Percentiles rank a stretch among this genome's conserved stretches.
These are phyloP conservation scores for Pantelozetes paolii DNA, from an alignment of 2,888 invertebrate species.

Conservation along the genomic window DNA sequence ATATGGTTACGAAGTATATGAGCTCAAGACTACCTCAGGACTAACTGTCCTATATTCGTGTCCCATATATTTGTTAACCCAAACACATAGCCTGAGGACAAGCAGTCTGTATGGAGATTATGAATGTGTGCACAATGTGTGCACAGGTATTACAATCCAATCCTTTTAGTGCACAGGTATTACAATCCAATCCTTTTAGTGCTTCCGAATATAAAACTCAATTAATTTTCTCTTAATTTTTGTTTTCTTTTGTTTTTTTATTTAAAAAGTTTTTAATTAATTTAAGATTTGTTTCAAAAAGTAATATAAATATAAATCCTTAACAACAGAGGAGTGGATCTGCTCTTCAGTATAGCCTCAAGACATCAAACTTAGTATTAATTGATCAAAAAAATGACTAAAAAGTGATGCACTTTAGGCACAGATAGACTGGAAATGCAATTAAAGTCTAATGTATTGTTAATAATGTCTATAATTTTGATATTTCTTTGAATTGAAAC, in stretches of 20 bases:
- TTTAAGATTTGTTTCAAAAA: background rate
- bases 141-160: too few species aligned
- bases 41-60: background rate
- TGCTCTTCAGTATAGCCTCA: too few species aligned
- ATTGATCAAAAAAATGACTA: too few species aligned
- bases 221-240: background rate
- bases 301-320: background rate
- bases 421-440: too few species aligned
- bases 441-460: too few species aligned
- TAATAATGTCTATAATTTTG: too few species aligned
- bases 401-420: too few species aligned
- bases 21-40: background rate
- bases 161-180: too few species aligned
- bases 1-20: background rate
- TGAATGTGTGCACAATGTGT: background rate
- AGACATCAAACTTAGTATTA: too few species aligned
- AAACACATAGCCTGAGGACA: background rate
- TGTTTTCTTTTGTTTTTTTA: background rate
- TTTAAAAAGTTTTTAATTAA: background rate
- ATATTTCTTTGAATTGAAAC: too few species aligned
- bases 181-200: too few species aligned
- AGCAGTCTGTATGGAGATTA: background rate
- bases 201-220: background rate
- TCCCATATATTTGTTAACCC: constrained; percentile 7
- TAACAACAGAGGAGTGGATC: background rate